phyloP scores from a whole-genome alignment of 2,113 vertebrate species.

The Hydrolagus affinis region DNA sequence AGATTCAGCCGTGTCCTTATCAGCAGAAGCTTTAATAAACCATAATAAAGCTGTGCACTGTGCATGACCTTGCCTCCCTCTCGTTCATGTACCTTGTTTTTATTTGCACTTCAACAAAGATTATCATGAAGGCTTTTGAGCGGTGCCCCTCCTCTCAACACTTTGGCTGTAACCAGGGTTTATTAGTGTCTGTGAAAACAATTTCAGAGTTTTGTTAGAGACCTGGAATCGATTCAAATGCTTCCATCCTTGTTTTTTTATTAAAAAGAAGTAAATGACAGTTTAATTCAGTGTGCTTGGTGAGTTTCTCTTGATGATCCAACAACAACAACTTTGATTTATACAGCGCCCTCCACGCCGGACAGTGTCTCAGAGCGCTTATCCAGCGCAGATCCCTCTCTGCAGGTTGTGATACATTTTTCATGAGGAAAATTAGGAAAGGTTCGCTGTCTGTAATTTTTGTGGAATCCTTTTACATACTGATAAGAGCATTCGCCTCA shows the following conservation, averaged over 20 bases:
- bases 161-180: neutral
- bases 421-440: too few relatives aligned
- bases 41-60: neutral
- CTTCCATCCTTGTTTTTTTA: too few relatives aligned
- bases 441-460: too few relatives aligned
- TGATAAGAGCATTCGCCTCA: too few relatives aligned
- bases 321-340: too few relatives aligned
- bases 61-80: neutral
- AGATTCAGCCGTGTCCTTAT: neutral
- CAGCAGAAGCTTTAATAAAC: neutral
- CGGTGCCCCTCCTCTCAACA: neutral
- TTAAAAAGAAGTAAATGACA: too few relatives aligned
- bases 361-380: too few relatives aligned
- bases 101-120: neutral
- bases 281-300: neutral
- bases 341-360: too few relatives aligned
- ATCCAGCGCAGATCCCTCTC: too few relatives aligned
- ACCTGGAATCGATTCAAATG: too few relatives aligned
- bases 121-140: neutral
- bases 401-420: too few relatives aligned
- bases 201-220: neutral
- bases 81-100: neutral
- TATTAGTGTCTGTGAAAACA: neutral
- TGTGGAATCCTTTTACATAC: too few relatives aligned
- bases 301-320: neutral